phyloP scores from a whole-genome alignment of 2,797 vertebrate species.

The Myiotriccus ornatus region DNA sequence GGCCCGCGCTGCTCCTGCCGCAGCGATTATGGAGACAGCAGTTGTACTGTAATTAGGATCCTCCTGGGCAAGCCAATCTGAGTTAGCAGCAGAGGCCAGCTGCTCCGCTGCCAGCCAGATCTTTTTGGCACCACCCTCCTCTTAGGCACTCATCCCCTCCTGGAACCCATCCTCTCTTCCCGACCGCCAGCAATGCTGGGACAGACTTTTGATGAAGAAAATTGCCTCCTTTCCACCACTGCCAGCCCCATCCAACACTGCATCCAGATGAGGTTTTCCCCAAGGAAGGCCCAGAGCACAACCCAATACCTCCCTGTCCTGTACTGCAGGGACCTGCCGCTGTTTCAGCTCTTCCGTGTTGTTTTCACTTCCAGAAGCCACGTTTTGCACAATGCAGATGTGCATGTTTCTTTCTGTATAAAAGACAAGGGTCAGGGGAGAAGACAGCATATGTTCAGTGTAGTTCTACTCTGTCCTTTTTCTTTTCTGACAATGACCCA shows the following conservation, averaged over 20 bases:
- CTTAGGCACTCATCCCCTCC: slow-evolving; percentile 24
- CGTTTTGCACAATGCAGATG: neutral
- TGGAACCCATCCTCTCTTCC: slow-evolving; percentile 47
- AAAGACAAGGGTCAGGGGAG: neutral
- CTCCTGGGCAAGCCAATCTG: slow-evolving; percentile 71
- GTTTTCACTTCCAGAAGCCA: neutral
- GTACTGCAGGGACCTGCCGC: neutral
- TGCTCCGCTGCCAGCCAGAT: slow-evolving; percentile 62
- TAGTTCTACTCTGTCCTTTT: neutral
- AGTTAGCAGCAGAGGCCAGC: slow-evolving; percentile 60
- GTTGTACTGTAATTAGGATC: slow-evolving; percentile 72
- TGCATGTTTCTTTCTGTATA: neutral
- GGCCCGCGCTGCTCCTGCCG: slow-evolving; percentile 56
- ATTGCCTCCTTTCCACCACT: neutral
- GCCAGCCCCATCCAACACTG: neutral
- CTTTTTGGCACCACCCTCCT: slow-evolving; percentile 63
- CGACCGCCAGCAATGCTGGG: neutral
- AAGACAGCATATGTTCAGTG: fast-evolving
- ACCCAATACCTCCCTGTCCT: neutral
- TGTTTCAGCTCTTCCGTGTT: neutral
- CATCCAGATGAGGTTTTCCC: neutral
- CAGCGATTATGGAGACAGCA: slow-evolving; percentile 68
- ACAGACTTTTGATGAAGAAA: neutral
- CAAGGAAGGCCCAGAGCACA: neutral
- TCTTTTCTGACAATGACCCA: neutral